phyloP scores from a whole-genome alignment of 2,888 invertebrate species.

The Labia minor region DNA sequence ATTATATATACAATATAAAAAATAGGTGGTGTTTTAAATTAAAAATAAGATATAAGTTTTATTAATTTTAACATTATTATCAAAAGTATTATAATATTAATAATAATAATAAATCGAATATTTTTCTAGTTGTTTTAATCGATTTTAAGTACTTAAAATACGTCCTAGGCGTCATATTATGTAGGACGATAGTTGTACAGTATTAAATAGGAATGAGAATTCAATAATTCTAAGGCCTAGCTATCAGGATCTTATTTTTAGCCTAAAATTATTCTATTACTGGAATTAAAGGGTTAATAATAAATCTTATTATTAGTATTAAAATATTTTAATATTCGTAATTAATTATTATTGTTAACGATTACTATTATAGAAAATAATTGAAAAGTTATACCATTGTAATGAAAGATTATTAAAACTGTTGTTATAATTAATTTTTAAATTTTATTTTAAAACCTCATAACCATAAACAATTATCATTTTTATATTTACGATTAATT shows the following conservation, averaged over 20 bases:
- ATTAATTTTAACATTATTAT: not conserved
- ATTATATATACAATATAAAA: not conserved
- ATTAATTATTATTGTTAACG: not conserved
- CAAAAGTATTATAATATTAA: not conserved
- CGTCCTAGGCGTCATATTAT: not conserved
- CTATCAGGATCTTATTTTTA: not conserved
- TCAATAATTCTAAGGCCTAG: conserved; percentile 1
- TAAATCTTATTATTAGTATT: not conserved
- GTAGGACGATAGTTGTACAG: not conserved
- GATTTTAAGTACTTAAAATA: not conserved
- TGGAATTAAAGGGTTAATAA: not conserved
- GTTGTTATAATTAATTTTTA: not conserved
- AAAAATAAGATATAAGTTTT: not conserved
- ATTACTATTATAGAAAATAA: not conserved
- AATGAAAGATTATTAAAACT: not conserved
- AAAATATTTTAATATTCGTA: not conserved
- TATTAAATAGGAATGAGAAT: conserved; percentile 7
- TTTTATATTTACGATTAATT: no score
- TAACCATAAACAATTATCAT: no score
- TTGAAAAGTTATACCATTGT: not conserved
- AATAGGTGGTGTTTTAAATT: not conserved
- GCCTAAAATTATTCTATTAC: not conserved
- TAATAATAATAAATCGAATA: not conserved
- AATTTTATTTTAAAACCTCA: no score
- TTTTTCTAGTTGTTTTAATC: conserved; percentile 7